These are phyloP conservation scores for Leucopsar rothschildi DNA, from an alignment of 2,113 vertebrate species.

Conservation along the genomic window DNA sequence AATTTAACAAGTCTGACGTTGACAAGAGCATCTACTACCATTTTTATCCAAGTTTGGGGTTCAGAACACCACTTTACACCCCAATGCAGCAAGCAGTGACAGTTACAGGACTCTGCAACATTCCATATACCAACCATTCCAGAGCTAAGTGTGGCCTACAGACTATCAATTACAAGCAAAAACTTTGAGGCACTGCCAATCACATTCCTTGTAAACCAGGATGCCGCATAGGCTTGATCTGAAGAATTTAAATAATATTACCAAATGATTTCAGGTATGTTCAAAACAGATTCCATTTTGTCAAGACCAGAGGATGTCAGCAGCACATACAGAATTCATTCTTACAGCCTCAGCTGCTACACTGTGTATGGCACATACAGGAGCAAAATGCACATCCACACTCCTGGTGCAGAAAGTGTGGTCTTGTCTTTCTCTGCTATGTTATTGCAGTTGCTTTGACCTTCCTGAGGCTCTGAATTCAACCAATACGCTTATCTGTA, in stretches of 20 bases:
- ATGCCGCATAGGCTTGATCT: background rate
- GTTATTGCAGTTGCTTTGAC: background rate
- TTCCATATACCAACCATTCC: background rate
- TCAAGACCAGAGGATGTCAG: background rate
- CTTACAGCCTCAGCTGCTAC: background rate
- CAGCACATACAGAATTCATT: background rate
- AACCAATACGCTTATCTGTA: background rate
- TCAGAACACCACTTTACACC: background rate
- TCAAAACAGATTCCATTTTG: background rate
- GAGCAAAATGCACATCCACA: background rate
- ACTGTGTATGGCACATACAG: background rate
- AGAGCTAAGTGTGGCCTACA: background rate
- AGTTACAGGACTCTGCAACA: background rate
- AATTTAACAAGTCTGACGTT: background rate
- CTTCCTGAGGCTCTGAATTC: background rate
- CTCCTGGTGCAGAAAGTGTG: background rate
- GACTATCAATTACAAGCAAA: background rate
- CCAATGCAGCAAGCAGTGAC: background rate
- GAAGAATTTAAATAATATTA: background rate
- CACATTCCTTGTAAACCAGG: background rate
- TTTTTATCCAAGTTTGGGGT: background rate
- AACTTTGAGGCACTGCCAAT: background rate
- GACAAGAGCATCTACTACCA: background rate
- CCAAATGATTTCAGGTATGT: background rate
- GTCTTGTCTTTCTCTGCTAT: background rate